Conservation (phyloP, 2,113 vertebrate genomes). For the cattle (Bos taurus) region ARS-UCD2.0 NC_037356.1:45881501-45882000, state of each 20-base stretch:
- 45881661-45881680: no score
- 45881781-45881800: neutral
- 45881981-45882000: neutral
- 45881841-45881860: neutral
- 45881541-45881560: no score
- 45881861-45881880: neutral
- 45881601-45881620: no score
- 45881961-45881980: neutral
- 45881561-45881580: no score
- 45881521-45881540: no score
- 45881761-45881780: neutral
- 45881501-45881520: no score
- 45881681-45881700: neutral
- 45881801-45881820: neutral
- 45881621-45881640: no score
- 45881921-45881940: neutral
- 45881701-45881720: fast-evolving
- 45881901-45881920: neutral
- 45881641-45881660: no score
- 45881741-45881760: fast-evolving
- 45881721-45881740: neutral
- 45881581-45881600: no score
- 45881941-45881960: fast-evolving
- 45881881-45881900: neutral
- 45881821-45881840: neutral